Base-by-base conservation (phyloP, 2,113 vertebrate genomes). In the Crotophaga sulcirostris region DNA sequence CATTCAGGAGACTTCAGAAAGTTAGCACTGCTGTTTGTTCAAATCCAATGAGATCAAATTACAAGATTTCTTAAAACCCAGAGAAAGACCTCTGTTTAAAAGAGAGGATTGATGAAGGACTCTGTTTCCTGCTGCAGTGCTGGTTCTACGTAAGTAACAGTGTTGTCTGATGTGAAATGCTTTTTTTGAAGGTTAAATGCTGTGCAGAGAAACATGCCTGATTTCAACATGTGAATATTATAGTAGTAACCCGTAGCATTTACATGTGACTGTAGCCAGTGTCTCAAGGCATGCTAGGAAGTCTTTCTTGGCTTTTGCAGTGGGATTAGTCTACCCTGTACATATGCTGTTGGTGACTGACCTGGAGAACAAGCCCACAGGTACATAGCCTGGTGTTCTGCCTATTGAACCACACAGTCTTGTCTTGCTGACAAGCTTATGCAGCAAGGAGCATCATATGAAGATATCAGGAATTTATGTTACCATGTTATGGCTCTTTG, bases 161-260 rank as follows among this genome's bases (percentile, higher is more conserved):
- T 6, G 14, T 18, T 19, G 7, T 10, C n/a, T 0, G 1, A 52
- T 1, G 0, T 25, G 18, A 9, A 66, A 3, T 0, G 0, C 0
- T 8, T 16, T 40, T 52, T 73, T 16, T 19, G 9, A 11, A 34
- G 10, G 11, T 16, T 31, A 52, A 56, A 11, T 7, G 33, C 36
- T 59, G 24, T 6, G 31, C 19, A 56, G 54, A 31, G 16, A 51
- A 63, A 44, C 4, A 2, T 38, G n/a, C 29, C 26, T 19, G 31
- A 15, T 47, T 73, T 60, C 40, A 17, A 4, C 3, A 0, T 1
- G 4, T 44, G 16, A 42, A 21, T 68, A 9, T 38, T 18, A 8
- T 12, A 36, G 4, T 4, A 25, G 21, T 24, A 33, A 16, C 31
- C 29, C 6, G 2, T 21, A 82, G 11, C 25, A 11, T 31, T 82